Percentiles rank a stretch among this genome's conserved stretches.
Conservation (phyloP, 2,888 invertebrate species). For the Oscheius sp. region DNA sequence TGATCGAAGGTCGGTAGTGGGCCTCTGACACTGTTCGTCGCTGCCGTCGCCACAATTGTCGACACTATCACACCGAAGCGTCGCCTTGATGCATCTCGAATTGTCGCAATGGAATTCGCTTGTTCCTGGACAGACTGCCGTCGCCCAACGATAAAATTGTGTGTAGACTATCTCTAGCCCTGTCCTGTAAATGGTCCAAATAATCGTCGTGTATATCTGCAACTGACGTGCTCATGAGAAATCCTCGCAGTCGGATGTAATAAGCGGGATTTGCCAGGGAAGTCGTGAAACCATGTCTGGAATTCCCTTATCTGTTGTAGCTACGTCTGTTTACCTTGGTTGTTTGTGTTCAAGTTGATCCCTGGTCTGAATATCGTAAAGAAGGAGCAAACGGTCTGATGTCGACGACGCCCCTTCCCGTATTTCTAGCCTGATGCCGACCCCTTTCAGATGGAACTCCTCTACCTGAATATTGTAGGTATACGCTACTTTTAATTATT, state of each 20-base stretch:
- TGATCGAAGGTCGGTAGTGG: not conserved
- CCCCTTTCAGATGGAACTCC: conserved; percentile 55
- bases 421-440: conserved; percentile 76
- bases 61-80: conserved; percentile 82
- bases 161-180: conserved; percentile 81
- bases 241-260: conserved; percentile 81
- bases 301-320: too few relatives aligned
- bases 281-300: conserved; percentile 74
- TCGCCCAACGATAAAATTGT: conserved; percentile 67
- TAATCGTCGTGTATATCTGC: not conserved
- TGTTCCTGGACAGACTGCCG: conserved; percentile 74
- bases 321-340: conserved; percentile 26
- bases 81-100: conserved; percentile 78
- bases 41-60: conserved; percentile 81
- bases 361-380: conserved; percentile 45
- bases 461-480: conserved; percentile 43
- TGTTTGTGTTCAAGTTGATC: conserved; percentile 51
- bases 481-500: not conserved
- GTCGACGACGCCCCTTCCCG: conserved; percentile 81
- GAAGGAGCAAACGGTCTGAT: conserved; percentile 76
- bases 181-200: conserved; percentile 41
- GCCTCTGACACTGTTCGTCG: conserved; percentile 53
- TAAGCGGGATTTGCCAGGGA: conserved; percentile 80
- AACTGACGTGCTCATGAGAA: conserved; percentile 77
- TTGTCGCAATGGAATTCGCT: conserved; percentile 82